Base-by-base conservation (phyloP, 2,113 vertebrate genomes). In the Oostethus manadensis region DNA sequence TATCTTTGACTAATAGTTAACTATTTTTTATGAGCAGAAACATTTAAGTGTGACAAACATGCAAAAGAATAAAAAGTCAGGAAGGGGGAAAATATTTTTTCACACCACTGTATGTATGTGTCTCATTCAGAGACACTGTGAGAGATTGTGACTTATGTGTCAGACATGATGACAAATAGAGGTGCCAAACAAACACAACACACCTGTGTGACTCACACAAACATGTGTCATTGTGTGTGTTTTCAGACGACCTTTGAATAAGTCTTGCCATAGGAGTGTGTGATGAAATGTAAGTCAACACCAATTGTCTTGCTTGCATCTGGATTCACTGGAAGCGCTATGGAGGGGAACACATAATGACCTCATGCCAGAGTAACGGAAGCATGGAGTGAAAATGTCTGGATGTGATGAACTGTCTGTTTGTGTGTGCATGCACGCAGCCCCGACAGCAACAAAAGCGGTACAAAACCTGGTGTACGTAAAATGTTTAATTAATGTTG, bases 321-420 rank as follows among this genome's bases (percentile, higher is more conserved):
- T 73, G 65, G 60, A 83, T 59, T 81, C 62, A 71, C 59, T 80
- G 58, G 53, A 84, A 83, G 66, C 85, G 79, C 82, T 87, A 85
- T 80, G 61, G 38, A 46, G 61, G 33, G 58, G 73, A 73, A 76
- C 62, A 76, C 73, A 77, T 65, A 44, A 70, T 83, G 79, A 86
- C 64, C 74, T 88, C 87, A 87, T 14, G 50, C 51, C 8, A 33
- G 48, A 62, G 23, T 17, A 43, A 56, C 48, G 21, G 51, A 49
- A 65, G 66, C 51, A 56, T 62, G 56, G 42, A 45, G 33, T 65
- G 16, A 63, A 67, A 73, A 48, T 22, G 51, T 55, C 33, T 55
- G 33, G 18, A 40, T 55, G 53, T 44, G 45, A 73, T 66, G 56
- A 33, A 70, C 62, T 76, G 64, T 22, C 47, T 72, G 45, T 54